phyloP scores from a whole-genome alignment of 2,113 vertebrate genomes.

The Pterocles burchelli region DNA sequence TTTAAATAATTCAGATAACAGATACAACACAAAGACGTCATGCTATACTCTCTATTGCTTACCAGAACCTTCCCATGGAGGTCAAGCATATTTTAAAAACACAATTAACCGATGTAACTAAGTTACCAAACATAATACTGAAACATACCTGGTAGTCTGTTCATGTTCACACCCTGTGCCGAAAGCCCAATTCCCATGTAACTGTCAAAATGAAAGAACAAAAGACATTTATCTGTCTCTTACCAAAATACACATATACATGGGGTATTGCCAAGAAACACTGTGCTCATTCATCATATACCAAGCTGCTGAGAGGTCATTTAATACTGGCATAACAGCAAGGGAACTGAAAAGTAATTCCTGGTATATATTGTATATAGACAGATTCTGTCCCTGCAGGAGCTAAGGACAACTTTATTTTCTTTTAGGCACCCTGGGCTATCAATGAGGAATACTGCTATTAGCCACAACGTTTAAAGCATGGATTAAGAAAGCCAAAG shows the following conservation, averaged over 20 bases:
- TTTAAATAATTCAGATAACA: not conserved
- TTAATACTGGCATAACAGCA: not conserved
- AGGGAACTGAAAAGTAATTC: not conserved
- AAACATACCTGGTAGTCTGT: constrained; percentile 94
- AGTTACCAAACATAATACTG: not conserved
- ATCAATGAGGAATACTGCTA: not conserved
- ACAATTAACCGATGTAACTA: not conserved
- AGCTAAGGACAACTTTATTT: not conserved
- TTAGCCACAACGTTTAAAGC: not conserved
- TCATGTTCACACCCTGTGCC: constrained; percentile 99
- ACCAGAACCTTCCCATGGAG: not conserved
- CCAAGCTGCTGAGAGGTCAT: not conserved
- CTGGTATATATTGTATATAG: not conserved
- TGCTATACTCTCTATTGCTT: not conserved
- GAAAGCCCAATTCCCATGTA: constrained; percentile 99
- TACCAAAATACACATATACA: not conserved
- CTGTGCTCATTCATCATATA: not conserved
- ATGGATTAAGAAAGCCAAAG: not conserved
- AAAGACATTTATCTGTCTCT: constrained; percentile 16
- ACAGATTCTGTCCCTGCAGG: not conserved
- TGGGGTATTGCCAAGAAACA: not conserved
- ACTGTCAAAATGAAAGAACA: constrained; percentile 75
- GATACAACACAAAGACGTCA: not conserved
- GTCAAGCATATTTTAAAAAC: not conserved
- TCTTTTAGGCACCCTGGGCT: not conserved